Evolutionary conservation across 2,797 vertebrate genomes (phyloP).

Genomic region (Lepus townsendii): DNA sequence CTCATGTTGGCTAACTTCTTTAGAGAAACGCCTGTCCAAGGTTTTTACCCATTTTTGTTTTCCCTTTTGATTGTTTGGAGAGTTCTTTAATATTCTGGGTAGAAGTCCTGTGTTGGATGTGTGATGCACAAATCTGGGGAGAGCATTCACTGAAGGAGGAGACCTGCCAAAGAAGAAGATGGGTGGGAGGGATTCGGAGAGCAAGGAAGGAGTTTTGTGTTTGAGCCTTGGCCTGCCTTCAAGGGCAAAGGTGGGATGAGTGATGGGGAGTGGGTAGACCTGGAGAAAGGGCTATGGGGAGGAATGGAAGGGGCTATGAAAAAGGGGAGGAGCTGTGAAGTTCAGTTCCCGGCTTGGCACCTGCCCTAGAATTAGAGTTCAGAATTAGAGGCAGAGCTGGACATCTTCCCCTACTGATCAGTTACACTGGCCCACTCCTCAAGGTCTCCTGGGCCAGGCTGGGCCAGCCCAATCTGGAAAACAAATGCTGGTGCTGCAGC

Average conservation of each 20-base stretch:
- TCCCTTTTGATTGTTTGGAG: neutral
- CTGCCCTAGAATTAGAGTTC: neutral
- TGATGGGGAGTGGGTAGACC: neutral
- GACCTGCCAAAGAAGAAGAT: neutral
- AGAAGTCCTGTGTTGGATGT: neutral
- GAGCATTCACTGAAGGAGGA: neutral
- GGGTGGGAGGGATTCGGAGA: neutral
- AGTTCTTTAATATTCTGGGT: conserved; percentile 31
- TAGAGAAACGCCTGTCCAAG: neutral
- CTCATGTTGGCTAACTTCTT: neutral
- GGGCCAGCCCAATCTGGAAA: neutral
- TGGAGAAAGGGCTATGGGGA: neutral
- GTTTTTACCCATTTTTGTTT: neutral
- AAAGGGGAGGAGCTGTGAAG: neutral
- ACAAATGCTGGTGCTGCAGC: neutral
- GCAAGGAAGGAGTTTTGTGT: neutral
- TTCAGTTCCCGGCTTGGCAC: neutral
- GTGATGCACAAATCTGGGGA: neutral
- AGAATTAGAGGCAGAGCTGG: neutral
- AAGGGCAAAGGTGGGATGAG: neutral
- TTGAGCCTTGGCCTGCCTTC: neutral
- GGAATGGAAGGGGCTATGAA: too few species aligned
- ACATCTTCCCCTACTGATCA: neutral
- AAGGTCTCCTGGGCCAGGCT: neutral
- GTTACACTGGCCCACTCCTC: neutral